Percentiles rank a stretch among this genome's conserved stretches.
Conservation (phyloP, 2,113 vertebrate genomes). For the Sprattus sprattus region DNA sequence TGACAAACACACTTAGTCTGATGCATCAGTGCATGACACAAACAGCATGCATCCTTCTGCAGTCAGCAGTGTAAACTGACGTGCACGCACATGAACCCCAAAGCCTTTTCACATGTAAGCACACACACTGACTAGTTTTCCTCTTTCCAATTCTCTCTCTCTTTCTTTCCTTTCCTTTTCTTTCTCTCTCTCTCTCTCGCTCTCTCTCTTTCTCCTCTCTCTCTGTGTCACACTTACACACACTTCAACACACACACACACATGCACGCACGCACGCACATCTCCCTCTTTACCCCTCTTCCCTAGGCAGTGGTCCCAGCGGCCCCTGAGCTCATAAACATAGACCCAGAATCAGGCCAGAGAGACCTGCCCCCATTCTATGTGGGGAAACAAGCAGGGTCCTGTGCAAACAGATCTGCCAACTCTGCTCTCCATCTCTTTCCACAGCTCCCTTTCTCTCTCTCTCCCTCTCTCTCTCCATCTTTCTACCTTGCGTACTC, state of each 20-base stretch:
- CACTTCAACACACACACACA: not conserved
- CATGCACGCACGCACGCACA: not conserved
- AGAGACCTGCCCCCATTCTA: not conserved
- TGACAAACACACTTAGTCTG: not conserved
- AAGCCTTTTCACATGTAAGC: too few relatives aligned
- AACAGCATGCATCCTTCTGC: not conserved
- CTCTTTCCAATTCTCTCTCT: not conserved
- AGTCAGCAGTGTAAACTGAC: not conserved
- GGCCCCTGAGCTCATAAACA: not conserved
- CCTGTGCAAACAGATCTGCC: slow-evolving; percentile 4
- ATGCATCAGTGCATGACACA: not conserved
- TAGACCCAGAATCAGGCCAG: not conserved
- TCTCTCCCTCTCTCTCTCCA: not conserved
- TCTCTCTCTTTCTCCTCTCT: not conserved
- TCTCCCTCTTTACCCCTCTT: not conserved
- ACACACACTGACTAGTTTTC: not conserved
- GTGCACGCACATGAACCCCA: not conserved
- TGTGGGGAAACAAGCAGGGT: not conserved
- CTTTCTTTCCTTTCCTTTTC: not conserved
- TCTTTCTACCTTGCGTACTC: not conserved
- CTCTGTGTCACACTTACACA: not conserved
- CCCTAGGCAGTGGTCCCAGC: too few relatives aligned
- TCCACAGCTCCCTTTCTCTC: not conserved
- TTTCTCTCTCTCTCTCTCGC: not conserved
- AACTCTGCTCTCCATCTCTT: not conserved